Percentiles rank a stretch among this genome's conserved stretches.
phyloP scores from a whole-genome alignment of 2,797 vertebrate species.

The Euthynnus affinis region DNA sequence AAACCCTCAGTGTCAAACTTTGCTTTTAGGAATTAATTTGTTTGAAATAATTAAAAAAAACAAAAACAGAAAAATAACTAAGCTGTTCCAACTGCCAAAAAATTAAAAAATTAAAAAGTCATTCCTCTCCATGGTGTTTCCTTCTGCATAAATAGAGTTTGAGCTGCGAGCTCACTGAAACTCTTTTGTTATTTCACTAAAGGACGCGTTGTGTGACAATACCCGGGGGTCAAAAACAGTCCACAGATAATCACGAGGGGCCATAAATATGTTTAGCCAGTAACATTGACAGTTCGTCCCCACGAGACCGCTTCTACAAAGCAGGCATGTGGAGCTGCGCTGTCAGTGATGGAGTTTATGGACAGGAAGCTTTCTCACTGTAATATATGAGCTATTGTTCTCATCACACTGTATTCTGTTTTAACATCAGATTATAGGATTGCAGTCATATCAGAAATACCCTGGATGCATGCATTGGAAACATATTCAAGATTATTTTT shows the following conservation, averaged over 20 bases:
- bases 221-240: background rate
- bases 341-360: background rate
- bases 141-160: no score
- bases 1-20: no score
- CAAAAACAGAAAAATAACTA: no score
- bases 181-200: background rate
- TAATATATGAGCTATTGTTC: background rate
- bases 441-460: background rate
- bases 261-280: background rate
- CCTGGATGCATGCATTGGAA: background rate
- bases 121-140: no score
- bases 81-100: background rate
- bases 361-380: background rate
- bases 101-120: no score
- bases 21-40: no score
- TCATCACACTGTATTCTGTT: background rate
- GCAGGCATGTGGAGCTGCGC: background rate
- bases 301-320: background rate
- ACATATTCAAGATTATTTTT: background rate
- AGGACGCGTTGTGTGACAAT: no score
- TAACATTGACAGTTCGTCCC: conserved; percentile 12
- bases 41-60: no score
- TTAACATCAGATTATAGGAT: background rate
- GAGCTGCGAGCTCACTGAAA: background rate
- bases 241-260: background rate